Percentiles rank a stretch among this genome's conserved stretches.
Evolutionary conservation across 2,888 invertebrate species (phyloP).

Genomic region (Megaustenia siamemsis): DNA sequence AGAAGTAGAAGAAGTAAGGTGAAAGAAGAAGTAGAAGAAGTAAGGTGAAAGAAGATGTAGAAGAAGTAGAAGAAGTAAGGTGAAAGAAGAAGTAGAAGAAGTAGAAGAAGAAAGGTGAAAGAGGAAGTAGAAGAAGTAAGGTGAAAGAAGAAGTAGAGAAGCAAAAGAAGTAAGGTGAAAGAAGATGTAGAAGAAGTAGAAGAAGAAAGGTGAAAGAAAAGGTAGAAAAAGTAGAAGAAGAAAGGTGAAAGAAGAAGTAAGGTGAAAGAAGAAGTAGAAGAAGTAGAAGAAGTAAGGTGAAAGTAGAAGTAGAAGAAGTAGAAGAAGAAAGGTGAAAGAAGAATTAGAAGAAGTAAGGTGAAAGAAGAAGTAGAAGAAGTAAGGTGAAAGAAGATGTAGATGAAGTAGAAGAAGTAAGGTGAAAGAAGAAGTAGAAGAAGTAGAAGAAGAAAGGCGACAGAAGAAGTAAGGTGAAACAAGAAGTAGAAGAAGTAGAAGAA

Average conservation of each 20-base stretch:
- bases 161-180: background rate
- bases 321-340: background rate
- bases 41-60: too few relatives aligned
- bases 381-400: background rate
- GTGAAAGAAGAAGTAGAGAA: background rate
- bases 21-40: background rate
- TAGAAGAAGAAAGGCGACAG: background rate
- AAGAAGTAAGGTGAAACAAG: background rate
- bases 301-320: background rate
- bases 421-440: background rate
- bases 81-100: background rate
- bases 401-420: background rate
- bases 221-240: background rate
- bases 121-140: background rate
- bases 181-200: background rate
- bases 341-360: background rate
- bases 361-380: background rate
- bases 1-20: background rate
- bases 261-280: background rate
- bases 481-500: background rate
- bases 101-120: background rate
- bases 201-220: background rate
- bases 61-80: background rate
- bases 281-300: background rate
- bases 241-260: background rate